Base-by-base conservation (phyloP, 2,888 invertebrate species). In the Dione juno region DNA sequence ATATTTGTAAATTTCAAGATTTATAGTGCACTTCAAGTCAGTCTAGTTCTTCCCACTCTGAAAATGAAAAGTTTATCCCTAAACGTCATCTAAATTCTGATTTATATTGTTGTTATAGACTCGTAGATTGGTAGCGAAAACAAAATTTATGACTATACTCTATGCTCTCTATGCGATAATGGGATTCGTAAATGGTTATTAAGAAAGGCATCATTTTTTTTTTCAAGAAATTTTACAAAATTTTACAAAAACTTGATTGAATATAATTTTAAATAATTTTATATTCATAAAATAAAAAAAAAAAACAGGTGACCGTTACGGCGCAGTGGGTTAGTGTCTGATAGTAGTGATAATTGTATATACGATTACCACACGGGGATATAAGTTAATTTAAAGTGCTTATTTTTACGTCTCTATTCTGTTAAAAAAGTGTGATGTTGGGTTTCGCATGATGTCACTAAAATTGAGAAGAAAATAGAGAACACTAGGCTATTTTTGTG, bases 1-100 rank as follows among this genome's bases (percentile, higher is more conserved):
- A 54, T 13, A 43, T 16, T 35, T 35, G n/a, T 48, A 63, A 28
- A 63, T 43, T 48, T 63, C 8, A 45, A 63, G 21, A 59, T 59
- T 43, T 59, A 59, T 21, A 43, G n/a, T 63, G 16, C 10, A 21
- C 48, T 19, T 45, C 58, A 59, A 67, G 67, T 50, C 43, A 61
- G 21, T 45, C 21, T 61, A 43, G 43, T 61, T 67, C 40, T 37
- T 58, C 59, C 50, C 40, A 48, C n/a, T 54, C 40, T 50, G 57
- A 57, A 67, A 67, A 59, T 50, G 58, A 67, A 50, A 59, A 67
- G 50, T 59, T 40, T 71, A 66, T 73, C 64, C 65, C 43, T 58
- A 53, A 43, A 57, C 48, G 71, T 71, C 71, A 65, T 66, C 66
- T 71, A 74, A 28, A 74, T 69, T 69, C 64, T 74, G 73, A 71